A percentile compares a stretch with the other conserved stretches of the same genome.
phyloP scores from a whole-genome alignment of 2,888 invertebrate genomes.

The Megamerina dolium region DNA sequence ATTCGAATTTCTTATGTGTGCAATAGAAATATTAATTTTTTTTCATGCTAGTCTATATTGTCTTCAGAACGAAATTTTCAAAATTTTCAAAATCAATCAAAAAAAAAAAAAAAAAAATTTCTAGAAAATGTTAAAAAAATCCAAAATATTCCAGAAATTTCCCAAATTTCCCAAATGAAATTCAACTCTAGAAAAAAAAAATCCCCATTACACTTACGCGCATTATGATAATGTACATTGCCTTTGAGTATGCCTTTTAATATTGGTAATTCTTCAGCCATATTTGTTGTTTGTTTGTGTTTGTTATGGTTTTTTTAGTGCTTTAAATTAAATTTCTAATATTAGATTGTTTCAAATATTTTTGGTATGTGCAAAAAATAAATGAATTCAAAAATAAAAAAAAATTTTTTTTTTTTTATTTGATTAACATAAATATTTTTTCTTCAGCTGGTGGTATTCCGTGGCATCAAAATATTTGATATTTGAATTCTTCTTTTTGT shows the following conservation, averaged over 20 bases:
- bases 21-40: no score
- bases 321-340: no score
- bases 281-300: slow-evolving; percentile 44
- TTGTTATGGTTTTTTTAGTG: slow-evolving; percentile 12
- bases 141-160: no score
- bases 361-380: slow-evolving; percentile 4
- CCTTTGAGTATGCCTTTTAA: slow-evolving; percentile 86
- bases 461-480: neutral
- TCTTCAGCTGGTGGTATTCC: neutral
- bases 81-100: no score
- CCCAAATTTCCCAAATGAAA: no score
- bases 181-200: no score
- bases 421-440: neutral
- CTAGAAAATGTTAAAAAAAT: no score
- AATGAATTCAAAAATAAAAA: slow-evolving; percentile 7
- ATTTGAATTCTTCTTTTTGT: neutral
- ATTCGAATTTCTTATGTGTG: no score
- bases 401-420: slow-evolving; percentile 12
- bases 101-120: no score
- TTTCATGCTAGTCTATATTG: no score
- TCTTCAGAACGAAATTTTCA: no score
- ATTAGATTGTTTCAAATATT: no score
- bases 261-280: slow-evolving; percentile 87
- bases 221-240: slow-evolving; percentile 86
- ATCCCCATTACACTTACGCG: slow-evolving; percentile 86